Conservation (phyloP, 2,888 invertebrate genomes). For the Tridacna gigas region DNA sequence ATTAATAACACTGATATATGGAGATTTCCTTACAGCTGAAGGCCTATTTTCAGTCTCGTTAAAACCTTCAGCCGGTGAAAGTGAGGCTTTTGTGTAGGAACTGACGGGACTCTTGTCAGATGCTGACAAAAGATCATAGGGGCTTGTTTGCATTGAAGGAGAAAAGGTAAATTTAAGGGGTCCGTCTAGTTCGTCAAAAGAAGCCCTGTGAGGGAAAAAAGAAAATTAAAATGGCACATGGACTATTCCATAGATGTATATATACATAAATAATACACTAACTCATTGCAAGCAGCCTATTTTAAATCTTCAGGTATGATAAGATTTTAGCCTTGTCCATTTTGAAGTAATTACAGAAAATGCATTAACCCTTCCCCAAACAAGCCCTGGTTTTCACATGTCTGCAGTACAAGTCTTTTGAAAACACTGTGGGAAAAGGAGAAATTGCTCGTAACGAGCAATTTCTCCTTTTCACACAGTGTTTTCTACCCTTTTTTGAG, state of each 20-base stretch:
- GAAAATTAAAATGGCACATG: no score
- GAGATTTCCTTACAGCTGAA: not conserved
- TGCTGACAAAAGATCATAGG: constrained; percentile 39
- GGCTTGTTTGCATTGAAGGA: constrained; percentile 50
- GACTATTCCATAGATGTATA: no score
- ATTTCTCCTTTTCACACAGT: not conserved
- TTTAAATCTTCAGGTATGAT: no score
- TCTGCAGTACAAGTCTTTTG: not conserved
- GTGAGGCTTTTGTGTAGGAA: not conserved
- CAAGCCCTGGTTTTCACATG: no score
- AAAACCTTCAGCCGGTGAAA: no score
- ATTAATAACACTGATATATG: constrained; percentile 8
- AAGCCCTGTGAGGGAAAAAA: constrained; percentile 16
- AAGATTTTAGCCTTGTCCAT: no score
- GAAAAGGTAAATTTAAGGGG: constrained; percentile 29
- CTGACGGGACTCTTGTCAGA: not conserved
- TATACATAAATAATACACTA: no score
- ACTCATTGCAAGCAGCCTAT: no score
- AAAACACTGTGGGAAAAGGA: not conserved
- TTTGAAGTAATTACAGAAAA: no score
- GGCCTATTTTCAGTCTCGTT: not conserved
- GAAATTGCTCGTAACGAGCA: not conserved
- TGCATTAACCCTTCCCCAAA: not conserved
- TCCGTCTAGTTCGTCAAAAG: constrained; percentile 26
- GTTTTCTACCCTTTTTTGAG: not conserved